Conservation (phyloP, 1,140 invertebrate genomes). For the Elysia chlorotica region DNA sequence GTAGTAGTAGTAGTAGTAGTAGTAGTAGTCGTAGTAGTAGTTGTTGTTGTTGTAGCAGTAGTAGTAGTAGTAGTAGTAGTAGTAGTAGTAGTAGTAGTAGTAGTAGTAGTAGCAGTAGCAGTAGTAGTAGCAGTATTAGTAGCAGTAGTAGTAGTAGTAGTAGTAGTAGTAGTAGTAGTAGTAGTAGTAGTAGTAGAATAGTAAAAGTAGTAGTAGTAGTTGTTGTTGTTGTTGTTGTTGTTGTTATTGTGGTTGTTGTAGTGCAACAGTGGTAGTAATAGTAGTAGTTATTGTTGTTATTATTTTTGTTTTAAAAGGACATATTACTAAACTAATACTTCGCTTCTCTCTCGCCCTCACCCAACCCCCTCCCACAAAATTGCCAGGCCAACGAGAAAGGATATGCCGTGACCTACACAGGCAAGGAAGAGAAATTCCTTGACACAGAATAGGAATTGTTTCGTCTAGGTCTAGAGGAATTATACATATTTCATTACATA, state of each 20-base stretch:
- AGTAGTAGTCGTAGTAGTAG: neutral
- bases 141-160: neutral
- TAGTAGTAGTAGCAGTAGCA: neutral
- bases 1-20: neutral
- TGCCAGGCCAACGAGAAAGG: conserved; percentile 45
- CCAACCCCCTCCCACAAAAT: too few species aligned
- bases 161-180: neutral
- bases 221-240: neutral
- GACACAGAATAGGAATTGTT: conserved; percentile 32
- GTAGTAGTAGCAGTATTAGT: neutral
- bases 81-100: neutral
- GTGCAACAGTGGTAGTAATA: neutral
- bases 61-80: neutral
- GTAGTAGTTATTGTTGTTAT: neutral
- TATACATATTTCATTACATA: too few species aligned
- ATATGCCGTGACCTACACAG: conserved; percentile 40
- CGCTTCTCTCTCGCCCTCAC: neutral
- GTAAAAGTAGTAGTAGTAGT: neutral
- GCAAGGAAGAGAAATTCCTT: conserved; percentile 36
- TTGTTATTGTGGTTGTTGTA: neutral
- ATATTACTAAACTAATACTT: neutral
- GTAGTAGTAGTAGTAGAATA: neutral
- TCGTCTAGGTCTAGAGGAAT: too few species aligned
- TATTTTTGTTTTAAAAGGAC: neutral
- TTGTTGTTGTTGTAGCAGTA: neutral